Conservation (phyloP, 2,888 invertebrate species). For the Drosophila leonis region DNA sequence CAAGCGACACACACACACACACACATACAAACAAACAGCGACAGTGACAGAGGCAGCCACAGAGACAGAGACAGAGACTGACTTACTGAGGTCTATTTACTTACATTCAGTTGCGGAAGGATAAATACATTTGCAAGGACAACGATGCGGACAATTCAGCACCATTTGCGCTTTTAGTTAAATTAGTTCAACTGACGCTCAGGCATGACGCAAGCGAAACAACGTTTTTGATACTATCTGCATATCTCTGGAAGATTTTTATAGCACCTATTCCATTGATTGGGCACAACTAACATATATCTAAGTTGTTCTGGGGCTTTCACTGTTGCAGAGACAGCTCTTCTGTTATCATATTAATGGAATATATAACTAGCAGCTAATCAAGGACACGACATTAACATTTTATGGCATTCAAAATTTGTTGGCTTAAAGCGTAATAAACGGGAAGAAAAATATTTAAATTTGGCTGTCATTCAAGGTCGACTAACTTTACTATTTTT, state of each 20-base stretch:
- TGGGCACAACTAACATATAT: not conserved
- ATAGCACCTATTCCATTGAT: not conserved
- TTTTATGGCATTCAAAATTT: not conserved
- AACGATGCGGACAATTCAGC: slow-evolving; percentile 54
- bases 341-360: slow-evolving; percentile 11
- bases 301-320: not conserved
- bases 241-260: slow-evolving; percentile 2
- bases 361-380: slow-evolving; percentile 4
- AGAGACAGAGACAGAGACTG: not conserved
- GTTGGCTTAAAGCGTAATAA: not conserved
- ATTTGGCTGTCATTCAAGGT: not conserved
- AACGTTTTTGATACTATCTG: not conserved
- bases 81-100: slow-evolving; percentile 46
- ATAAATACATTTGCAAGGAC: slow-evolving; percentile 58
- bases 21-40: slow-evolving; percentile 6
- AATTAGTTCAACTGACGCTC: slow-evolving; percentile 38
- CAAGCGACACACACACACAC: slow-evolving; percentile 14
- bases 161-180: slow-evolving; percentile 54
- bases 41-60: not conserved
- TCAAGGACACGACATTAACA: not conserved
- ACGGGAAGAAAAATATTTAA: not conserved
- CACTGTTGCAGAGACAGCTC: not conserved
- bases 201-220: not conserved
- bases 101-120: slow-evolving; percentile 51
- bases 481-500: no score